Conservation (phyloP, 2,888 invertebrate genomes). For the Vesta saturnalis region DNA sequence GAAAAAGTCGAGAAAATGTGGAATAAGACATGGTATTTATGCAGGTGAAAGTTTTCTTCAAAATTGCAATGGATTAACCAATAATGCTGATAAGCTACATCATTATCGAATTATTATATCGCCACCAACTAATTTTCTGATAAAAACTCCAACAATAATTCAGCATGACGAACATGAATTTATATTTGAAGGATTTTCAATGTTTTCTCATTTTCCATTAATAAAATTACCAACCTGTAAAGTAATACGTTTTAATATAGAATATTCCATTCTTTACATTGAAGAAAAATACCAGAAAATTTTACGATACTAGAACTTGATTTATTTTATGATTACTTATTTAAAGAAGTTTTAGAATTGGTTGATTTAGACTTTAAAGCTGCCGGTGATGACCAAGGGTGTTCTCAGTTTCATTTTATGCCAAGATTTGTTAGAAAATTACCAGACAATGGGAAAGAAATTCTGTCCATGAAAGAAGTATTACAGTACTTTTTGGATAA, state of each 20-base stretch:
- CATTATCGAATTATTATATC: slow-evolving; percentile 92
- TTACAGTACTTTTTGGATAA: slow-evolving; percentile 84
- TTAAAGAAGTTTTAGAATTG: slow-evolving; percentile 89
- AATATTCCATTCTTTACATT: slow-evolving; percentile 91
- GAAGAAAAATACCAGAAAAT: slow-evolving; percentile 92
- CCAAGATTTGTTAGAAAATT: slow-evolving; percentile 93
- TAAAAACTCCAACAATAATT: slow-evolving; percentile 93
- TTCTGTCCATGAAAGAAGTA: slow-evolving; percentile 94
- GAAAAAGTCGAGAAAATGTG: slow-evolving; percentile 87
- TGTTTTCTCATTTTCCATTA: slow-evolving; percentile 91
- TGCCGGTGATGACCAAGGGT: slow-evolving; percentile 73
- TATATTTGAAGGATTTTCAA: slow-evolving; percentile 97
- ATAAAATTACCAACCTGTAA: slow-evolving; percentile 87
- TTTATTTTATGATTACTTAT: slow-evolving; percentile 87
- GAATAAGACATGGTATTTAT: slow-evolving; percentile 96
- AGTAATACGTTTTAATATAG: slow-evolving; percentile 94
- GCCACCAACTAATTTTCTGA: slow-evolving; percentile 88
- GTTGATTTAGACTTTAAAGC: slow-evolving; percentile 88
- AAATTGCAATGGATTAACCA: slow-evolving; percentile 79
- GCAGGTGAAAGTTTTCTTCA: slow-evolving; percentile 83
- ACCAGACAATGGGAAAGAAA: slow-evolving; percentile 86
- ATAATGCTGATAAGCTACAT: slow-evolving; percentile 84
- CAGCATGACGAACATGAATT: slow-evolving; percentile 94
- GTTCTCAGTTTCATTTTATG: slow-evolving; percentile 95
- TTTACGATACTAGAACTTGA: slow-evolving; percentile 91